Percentiles rank a stretch among this genome's conserved stretches.
phyloP scores from a whole-genome alignment of 2,113 vertebrate genomes.

The Phocoena sinus region DNA sequence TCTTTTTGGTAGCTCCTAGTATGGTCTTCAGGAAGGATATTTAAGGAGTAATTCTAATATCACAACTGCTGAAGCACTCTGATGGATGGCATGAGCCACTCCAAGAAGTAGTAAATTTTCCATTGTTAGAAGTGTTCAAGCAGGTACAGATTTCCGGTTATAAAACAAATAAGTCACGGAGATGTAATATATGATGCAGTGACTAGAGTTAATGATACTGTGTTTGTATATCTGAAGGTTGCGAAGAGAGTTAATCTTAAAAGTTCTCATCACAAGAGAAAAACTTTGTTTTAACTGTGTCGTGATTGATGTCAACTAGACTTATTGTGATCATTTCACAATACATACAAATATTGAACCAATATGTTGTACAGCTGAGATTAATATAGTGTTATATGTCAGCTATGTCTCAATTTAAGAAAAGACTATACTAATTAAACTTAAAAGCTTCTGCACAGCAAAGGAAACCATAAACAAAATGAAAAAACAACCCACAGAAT shows the following conservation, averaged over 20 bases:
- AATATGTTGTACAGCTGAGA: not conserved
- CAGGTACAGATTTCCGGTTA: not conserved
- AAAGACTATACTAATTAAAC: not conserved
- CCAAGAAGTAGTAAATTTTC: not conserved
- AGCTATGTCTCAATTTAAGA: not conserved
- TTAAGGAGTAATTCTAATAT: not conserved
- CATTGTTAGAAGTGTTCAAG: not conserved
- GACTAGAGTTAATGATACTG: not conserved
- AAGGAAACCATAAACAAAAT: no score
- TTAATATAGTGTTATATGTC: not conserved
- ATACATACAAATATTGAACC: not conserved
- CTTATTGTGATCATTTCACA: not conserved
- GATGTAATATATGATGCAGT: not conserved
- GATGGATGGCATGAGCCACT: not conserved
- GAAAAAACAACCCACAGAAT: no score
- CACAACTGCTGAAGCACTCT: not conserved
- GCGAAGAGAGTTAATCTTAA: not conserved
- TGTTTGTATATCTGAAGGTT: not conserved
- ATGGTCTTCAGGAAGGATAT: not conserved
- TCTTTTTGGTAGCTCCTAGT: not conserved
- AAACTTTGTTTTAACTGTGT: not conserved
- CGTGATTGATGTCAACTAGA: not conserved
- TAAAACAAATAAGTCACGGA: not conserved
- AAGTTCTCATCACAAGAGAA: not conserved
- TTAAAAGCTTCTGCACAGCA: no score